Base-by-base conservation (phyloP, 2,113 vertebrate genomes). In the Oreochromis spilurus region DNA sequence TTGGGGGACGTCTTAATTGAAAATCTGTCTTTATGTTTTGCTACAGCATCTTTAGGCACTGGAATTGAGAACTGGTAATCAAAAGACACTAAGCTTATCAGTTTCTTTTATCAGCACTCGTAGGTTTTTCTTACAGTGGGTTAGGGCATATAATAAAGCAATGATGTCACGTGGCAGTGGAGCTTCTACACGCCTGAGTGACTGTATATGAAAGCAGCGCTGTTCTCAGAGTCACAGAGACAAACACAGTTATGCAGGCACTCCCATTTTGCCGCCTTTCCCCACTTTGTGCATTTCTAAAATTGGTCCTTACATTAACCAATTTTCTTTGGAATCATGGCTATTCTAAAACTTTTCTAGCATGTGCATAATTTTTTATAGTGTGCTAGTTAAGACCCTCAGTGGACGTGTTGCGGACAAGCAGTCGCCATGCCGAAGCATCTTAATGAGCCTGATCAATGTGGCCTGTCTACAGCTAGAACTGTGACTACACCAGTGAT, bases 391-490 rank as follows among this genome's bases (percentile, higher is more conserved):
- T 60, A 31, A 52, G 53, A 52, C 52, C 50, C 43, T 75, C 81
- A 38, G 50, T 26, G 53, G 52, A 60, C 2, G 13, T 21, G 40
- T 3, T 82, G 86, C 78, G 84, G 93, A 92, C 91, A 53, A 45
- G 31, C 77, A 60, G 88, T 82, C 79, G 84, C 89, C 91, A 70
- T 2, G 38, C 31, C 2, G 29, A 87, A 67, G 75, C 67, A 72
- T 67, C 87, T 79, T 83, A 91, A 91, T 89, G 88, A 95, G 75
- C 48, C 60, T 85, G 86, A 94, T 94, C 88, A 62, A 90, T 89
- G 86, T 16, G 17, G 43, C 9, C 79, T 65, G 84, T 75, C 88
- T 70, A 57, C 80, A 65, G 38, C 82, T 45, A 12, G 81, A 85
- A 83, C 54, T 53, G 50, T 55, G 79, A 87, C 87, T 62, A 87